These are phyloP conservation scores for Podocnemis expansa DNA, from an alignment of 2,113 vertebrate genomes.

Conservation along the genomic window DNA sequence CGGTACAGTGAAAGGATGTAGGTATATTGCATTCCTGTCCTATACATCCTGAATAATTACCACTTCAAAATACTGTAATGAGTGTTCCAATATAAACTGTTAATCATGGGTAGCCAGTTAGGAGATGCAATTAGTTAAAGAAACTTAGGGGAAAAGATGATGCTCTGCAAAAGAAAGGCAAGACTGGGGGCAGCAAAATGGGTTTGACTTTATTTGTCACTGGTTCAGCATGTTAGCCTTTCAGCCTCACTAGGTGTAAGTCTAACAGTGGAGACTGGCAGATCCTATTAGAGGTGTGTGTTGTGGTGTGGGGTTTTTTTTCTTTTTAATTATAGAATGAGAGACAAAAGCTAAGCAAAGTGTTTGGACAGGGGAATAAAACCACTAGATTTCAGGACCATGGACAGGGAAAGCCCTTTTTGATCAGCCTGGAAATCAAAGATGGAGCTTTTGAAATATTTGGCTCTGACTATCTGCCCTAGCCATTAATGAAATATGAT, in stretches of 20 bases:
- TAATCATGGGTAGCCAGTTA: background rate
- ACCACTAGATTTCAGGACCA: background rate
- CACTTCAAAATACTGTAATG: background rate
- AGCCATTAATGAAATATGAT: rapidly evolving
- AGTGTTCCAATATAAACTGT: rapidly evolving
- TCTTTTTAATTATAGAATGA: no score
- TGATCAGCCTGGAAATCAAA: background rate
- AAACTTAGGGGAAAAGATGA: background rate
- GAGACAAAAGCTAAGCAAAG: background rate
- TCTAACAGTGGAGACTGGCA: background rate
- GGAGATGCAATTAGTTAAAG: background rate
- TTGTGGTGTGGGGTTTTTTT: no score
- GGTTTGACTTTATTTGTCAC: background rate
- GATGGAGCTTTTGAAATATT: background rate
- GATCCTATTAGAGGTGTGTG: no score
- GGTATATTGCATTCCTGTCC: background rate
- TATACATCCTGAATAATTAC: background rate
- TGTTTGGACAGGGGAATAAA: background rate
- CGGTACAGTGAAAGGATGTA: background rate
- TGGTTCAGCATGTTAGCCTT: background rate
- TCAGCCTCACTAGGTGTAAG: background rate
- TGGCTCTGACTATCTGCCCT: background rate
- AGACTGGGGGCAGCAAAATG: background rate
- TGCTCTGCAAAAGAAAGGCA: background rate
- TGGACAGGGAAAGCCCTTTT: background rate